Base-by-base conservation (phyloP, 2,797 vertebrate genomes). In the Mycteria americana region DNA sequence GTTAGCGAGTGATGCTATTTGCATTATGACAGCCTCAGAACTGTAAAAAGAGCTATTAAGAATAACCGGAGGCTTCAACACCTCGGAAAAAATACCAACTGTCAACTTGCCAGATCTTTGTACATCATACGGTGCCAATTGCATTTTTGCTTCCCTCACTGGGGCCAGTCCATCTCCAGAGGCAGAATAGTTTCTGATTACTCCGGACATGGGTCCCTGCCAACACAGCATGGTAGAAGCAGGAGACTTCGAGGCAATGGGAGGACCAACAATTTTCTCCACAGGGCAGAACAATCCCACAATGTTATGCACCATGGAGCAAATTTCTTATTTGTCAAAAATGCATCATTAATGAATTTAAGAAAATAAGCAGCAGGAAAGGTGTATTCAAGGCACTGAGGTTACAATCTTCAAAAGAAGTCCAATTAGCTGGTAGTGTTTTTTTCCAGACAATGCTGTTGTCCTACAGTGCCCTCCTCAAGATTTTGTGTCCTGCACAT, bases 171-270 rank as follows among this genome's bases (percentile, higher is more conserved):
- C 74, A 60, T 84, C 89, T 97, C 94, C 95, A 96, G 95, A 97
- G 88, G 85, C 72, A 95, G 82, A 92, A 82, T 10, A 85, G 86
- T 94, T 97, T 96, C 93, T 80, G 88, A 79, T 94, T 93, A 79
- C 89, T 95, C 95, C 25, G 56, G 92, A 92, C 45, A 30, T 1
- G 1, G 69, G 50, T 45, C 80, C 43, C 80, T 93, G 95, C 88
- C 95, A 96, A 33, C 79, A 91, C 81, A 97, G 84, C 80, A 50
- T 27, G 86, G 86, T 51, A 95, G 63, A 64, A 91, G 50, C 68
- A 90, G 77, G 50, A 95, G 39, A 75, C 30, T 95, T 85, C 30
- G 33, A 70, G 70, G 39, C n/a, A 2, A 74, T 33, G 63, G 31
- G 30, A 89, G 11, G 11, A 85, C 22, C 81, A 85, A 17, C 10